These are phyloP conservation scores for Danio jaintianensis DNA, from an alignment of 2,797 vertebrate genomes.

Conservation along the genomic window DNA sequence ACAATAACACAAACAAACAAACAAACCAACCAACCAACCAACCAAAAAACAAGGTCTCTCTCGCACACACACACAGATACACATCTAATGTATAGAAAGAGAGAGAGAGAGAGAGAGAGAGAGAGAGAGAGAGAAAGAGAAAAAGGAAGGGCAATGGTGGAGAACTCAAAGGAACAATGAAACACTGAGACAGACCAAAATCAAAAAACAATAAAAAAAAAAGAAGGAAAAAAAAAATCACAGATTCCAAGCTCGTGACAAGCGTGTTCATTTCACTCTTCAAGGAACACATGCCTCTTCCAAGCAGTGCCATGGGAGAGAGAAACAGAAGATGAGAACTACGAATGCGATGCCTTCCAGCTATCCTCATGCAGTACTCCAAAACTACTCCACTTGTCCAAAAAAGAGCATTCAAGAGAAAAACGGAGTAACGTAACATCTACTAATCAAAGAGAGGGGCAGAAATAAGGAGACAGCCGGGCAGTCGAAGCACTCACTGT, in stretches of 20 bases:
- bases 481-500: constrained; percentile 64
- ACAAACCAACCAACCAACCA: neutral
- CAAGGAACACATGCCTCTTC: constrained; percentile 60
- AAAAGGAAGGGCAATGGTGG: constrained; percentile 15
- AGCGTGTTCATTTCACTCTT: constrained; percentile 62
- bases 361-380: constrained; percentile 65
- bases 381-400: constrained; percentile 51
- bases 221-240: constrained; percentile 45
- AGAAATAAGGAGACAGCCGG: constrained; percentile 65
- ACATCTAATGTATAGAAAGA: constrained; percentile 40
- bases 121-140: constrained; percentile 34
- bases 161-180: constrained; percentile 27
- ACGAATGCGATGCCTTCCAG: constrained; percentile 61
- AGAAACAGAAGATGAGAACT: constrained; percentile 55
- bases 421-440: constrained; percentile 57
- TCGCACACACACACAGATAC: neutral
- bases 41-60: constrained; percentile 5
- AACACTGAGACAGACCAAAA: constrained; percentile 23
- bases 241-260: constrained; percentile 56
- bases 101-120: neutral
- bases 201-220: neutral
- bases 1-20: constrained; percentile 48
- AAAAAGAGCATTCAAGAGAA: constrained; percentile 59
- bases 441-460: constrained; percentile 59
- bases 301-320: constrained; percentile 61